phyloP scores from a whole-genome alignment of 2,888 invertebrate species.

The Coelinius sp. region DNA sequence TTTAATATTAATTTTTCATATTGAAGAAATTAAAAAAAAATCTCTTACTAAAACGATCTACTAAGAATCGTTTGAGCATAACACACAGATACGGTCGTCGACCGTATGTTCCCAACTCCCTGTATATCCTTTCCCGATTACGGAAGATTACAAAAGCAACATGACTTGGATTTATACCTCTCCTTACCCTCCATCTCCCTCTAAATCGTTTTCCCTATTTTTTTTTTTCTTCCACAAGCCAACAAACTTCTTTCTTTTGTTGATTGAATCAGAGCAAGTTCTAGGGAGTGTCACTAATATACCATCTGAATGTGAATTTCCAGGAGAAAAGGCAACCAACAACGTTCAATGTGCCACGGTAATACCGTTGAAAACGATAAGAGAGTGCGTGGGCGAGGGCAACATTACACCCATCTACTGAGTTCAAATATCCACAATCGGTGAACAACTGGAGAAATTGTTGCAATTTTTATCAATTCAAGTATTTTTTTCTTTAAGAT shows the following conservation, averaged over 20 bases:
- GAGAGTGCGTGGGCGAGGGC: conserved; percentile 59
- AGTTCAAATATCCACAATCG: conserved; percentile 61
- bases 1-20: background rate
- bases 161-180: conserved; percentile 22
- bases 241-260: conserved; percentile 13
- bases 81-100: conserved; percentile 59
- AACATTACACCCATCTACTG: conserved; percentile 51
- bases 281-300: conserved; percentile 29
- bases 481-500: no score
- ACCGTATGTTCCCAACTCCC: conserved; percentile 32
- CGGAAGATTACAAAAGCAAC: conserved; percentile 46
- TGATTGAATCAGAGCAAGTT: conserved; percentile 26
- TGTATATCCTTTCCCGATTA: conserved; percentile 35
- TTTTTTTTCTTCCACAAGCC: background rate
- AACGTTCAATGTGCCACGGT: background rate
- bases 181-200: background rate
- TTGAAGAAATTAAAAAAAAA: background rate
- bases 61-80: conserved; percentile 61
- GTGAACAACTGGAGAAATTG: conserved; percentile 41
- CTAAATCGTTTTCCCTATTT: conserved; percentile 8
- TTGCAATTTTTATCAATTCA: conserved; percentile 5
- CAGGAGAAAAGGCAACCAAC: conserved; percentile 19
- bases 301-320: conserved; percentile 19
- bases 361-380: conserved; percentile 51
- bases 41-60: conserved; percentile 47